Conservation (phyloP, 2,797 vertebrate species). For the Myotis myotis region DNA sequence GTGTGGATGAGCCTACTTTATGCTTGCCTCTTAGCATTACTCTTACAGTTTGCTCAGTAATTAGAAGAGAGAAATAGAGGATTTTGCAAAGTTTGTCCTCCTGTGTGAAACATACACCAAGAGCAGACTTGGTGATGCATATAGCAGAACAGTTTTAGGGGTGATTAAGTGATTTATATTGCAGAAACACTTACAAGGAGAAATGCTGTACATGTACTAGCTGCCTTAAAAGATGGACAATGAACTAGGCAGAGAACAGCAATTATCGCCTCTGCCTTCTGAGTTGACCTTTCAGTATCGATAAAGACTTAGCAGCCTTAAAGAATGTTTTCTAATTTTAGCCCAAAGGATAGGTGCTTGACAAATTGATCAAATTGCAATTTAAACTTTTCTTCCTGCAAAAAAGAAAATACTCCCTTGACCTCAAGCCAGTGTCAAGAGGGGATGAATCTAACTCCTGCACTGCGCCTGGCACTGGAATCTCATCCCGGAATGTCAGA, state of each 20-base stretch:
- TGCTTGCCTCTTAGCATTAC: not conserved
- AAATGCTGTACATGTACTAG: not conserved
- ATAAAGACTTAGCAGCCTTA: slow-evolving; percentile 74
- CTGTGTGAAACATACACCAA: not conserved
- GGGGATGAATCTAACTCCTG: not conserved
- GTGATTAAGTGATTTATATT: slow-evolving; percentile 57
- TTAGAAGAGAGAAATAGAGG: not conserved
- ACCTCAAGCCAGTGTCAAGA: slow-evolving; percentile 22
- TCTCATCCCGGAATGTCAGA: not conserved
- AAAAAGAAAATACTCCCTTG: slow-evolving; percentile 47
- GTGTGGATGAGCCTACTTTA: not conserved
- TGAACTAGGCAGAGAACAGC: slow-evolving; percentile 69
- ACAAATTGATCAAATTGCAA: slow-evolving; percentile 41
- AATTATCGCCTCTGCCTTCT: slow-evolving; percentile 31
- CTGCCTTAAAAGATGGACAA: slow-evolving; percentile 72
- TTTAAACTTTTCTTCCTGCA: slow-evolving; percentile 44
- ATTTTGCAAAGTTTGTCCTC: slow-evolving; percentile 26
- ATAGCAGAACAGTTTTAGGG: not conserved
- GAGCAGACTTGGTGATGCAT: not conserved
- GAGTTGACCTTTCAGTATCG: slow-evolving; percentile 58
- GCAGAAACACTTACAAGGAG: slow-evolving; percentile 50
- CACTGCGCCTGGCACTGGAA: not conserved
- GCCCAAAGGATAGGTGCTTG: slow-evolving; percentile 65
- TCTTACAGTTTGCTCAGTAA: not conserved
- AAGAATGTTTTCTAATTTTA: slow-evolving; percentile 81